phyloP scores from a whole-genome alignment of 2,888 invertebrate genomes.

The Tyria jacobaeae region DNA sequence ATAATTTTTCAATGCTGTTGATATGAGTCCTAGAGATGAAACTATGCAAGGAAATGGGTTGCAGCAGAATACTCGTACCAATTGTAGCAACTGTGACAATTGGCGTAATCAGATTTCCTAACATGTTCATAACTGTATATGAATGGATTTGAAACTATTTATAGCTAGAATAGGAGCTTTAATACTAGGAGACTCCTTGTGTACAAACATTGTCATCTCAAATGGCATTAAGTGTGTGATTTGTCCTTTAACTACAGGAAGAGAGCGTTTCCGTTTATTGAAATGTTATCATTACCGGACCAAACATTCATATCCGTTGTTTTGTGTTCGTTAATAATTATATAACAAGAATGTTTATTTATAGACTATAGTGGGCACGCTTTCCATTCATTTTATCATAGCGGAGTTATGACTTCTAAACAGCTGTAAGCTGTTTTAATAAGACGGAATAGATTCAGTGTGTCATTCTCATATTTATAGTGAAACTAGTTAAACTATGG shows the following conservation, averaged over 20 bases:
- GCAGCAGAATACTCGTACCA: conserved; percentile 42
- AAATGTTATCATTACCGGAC: conserved; percentile 58
- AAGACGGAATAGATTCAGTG: conserved; percentile 36
- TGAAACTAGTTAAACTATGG: conserved; percentile 57
- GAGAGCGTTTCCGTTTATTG: conserved; percentile 60
- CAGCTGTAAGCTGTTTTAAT: conserved; percentile 38
- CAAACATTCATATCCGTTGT: conserved; percentile 58
- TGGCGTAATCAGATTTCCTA: conserved; percentile 54
- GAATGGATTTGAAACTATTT: conserved; percentile 63
- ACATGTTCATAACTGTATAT: conserved; percentile 53
- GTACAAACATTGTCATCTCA: conserved; percentile 62
- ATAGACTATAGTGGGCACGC: conserved; percentile 35
- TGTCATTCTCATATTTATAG: conserved; percentile 60
- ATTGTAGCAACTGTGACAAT: conserved; percentile 56
- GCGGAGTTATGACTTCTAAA: conserved; percentile 36
- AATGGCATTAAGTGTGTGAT: conserved; percentile 51
- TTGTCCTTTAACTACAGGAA: conserved; percentile 55
- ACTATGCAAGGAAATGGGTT: conserved; percentile 48
- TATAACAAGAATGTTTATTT: conserved; percentile 38
- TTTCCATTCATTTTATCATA: conserved; percentile 44
- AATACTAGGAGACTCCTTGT: conserved; percentile 44
- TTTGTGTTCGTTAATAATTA: conserved; percentile 39
- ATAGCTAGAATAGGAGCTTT: conserved; percentile 49
- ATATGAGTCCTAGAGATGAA: conserved; percentile 28
- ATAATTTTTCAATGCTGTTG: background rate